Conservation (phyloP, 1,140 invertebrate genomes). For the Brachionus asplanchnoidis region DNA sequence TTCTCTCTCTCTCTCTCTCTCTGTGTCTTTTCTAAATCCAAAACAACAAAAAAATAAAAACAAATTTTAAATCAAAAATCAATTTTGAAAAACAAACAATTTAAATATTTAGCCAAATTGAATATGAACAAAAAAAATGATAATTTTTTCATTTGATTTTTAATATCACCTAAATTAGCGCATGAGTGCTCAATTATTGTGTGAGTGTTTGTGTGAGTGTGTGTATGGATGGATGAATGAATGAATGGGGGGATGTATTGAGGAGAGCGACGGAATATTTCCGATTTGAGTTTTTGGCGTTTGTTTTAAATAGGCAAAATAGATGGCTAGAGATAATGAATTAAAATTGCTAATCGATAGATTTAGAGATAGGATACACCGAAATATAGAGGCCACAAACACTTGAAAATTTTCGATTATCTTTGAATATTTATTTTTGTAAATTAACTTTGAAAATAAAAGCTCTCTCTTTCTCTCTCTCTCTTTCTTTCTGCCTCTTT, state of each 20-base stretch:
- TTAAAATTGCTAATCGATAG: background rate
- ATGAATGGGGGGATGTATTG: background rate
- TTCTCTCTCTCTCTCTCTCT: background rate
- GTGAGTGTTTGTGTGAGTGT: background rate
- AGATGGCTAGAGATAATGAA: background rate
- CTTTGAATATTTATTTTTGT: constrained; percentile 24
- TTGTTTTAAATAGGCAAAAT: background rate
- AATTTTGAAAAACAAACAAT: constrained; percentile 1
- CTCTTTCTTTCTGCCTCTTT: background rate
- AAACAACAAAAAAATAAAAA: background rate
- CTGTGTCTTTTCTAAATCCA: background rate
- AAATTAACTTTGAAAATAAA: constrained; percentile 26
- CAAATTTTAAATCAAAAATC: background rate
- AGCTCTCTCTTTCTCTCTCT: background rate
- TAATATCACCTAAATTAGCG: background rate
- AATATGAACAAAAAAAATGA: background rate
- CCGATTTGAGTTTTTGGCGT: background rate
- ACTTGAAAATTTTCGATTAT: constrained; percentile 16
- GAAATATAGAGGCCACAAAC: background rate
- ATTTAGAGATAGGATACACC: background rate
- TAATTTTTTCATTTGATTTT: background rate
- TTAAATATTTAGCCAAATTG: background rate
- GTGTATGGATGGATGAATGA: background rate
- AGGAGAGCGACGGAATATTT: background rate
- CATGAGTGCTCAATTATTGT: background rate